Evolutionary conservation across 2,113 vertebrate genomes (phyloP).

Genomic region (Aythya baeri): DNA sequence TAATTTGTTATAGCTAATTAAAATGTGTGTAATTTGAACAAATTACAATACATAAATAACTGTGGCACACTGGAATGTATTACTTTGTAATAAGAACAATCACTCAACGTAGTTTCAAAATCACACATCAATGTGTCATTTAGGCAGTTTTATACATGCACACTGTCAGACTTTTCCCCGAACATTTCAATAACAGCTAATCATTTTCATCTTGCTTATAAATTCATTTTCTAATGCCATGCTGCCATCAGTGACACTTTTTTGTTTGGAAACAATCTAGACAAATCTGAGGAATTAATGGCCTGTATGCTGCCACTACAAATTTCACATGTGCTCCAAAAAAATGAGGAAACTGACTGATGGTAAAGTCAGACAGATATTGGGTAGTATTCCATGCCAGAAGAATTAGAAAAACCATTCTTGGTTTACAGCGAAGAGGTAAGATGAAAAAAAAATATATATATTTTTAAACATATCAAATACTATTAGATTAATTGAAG

Average conservation of each 20-base stretch:
- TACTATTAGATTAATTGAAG: not conserved
- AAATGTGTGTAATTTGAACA: not conserved
- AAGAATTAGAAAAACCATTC: not conserved
- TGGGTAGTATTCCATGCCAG: not conserved
- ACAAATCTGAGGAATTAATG: not conserved
- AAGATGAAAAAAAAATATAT: not conserved
- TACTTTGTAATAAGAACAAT: not conserved
- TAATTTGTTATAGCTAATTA: not conserved
- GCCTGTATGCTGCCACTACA: not conserved
- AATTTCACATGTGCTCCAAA: not conserved
- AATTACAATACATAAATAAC: not conserved
- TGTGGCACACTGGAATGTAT: not conserved
- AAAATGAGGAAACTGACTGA: not conserved
- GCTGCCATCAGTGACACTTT: not conserved
- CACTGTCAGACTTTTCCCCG: not conserved
- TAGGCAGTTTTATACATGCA: not conserved
- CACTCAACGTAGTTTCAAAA: not conserved
- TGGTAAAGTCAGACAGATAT: not conserved
- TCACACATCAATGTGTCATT: not conserved
- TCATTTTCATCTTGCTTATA: not conserved
- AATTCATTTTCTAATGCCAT: not conserved
- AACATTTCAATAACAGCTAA: constrained; percentile 1
- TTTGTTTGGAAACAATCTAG: not conserved
- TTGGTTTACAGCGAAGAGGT: not conserved
- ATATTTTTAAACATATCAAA: not conserved